Base-by-base conservation (phyloP, 2,113 vertebrate species). In the Arothron firmamentum region DNA sequence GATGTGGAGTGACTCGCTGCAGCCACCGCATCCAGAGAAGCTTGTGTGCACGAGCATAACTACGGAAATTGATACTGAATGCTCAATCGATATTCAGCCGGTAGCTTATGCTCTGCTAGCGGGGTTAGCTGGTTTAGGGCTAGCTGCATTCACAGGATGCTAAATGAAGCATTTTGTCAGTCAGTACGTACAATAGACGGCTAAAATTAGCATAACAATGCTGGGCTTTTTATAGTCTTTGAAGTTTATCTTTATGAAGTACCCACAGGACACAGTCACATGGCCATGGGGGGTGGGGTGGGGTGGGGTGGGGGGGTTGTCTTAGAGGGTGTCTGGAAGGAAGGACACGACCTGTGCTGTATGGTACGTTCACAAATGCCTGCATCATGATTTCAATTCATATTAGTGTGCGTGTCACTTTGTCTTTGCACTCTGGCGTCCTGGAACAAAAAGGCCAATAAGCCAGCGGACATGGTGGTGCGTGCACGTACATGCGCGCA, bases 1-100 rank as follows among this genome's bases (percentile, higher is more conserved):
- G 61, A 66, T 72, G 66, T 34, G 45, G 51, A 77, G 58, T 59
- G 70, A 72, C 79, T 82, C 6, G 23, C 77, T 65, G 67, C 56
- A 59, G 31, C 59, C 42, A 0, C 60, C 34, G 41, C 66, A 38
- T 11, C 62, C 67, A 63, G 25, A 28, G 25, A 28, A 28, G 25
- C 25, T 28, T 5, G 25, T 5, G 25, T 7, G 25, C 41, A 60
- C 67, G 62, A 75, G 23, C 14, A 59, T 50, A 55, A 65, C 63
- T 64, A 69, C 14, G 21, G 41, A 54, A 68, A 83, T 53, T 70
- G 64, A 78, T 59, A 59, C n/a, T 49, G 52, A 81, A 53, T 17
- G 63, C 48, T 66, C 50, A 53, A 62, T 75, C 63, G 47, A 23
- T 53, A 38, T 49, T 45, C 17, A 18, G 67, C 50, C 1, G 53